Evolutionary conservation across 1,140 invertebrate species (phyloP), one percentile per base, ranked within the genome.

Genomic region (Teleopsis dalmanni): DNA sequence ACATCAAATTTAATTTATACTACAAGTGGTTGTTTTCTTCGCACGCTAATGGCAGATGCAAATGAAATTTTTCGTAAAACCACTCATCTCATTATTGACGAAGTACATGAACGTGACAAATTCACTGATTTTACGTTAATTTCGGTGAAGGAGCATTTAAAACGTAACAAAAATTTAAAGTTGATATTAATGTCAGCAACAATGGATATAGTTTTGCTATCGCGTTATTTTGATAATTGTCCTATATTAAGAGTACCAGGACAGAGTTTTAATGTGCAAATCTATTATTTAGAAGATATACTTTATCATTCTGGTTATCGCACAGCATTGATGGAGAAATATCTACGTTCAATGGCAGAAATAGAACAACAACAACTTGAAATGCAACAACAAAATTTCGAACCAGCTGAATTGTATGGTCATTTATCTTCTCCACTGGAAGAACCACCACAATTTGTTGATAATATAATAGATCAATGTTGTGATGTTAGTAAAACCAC

Each of bases 111-210:
- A 71, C 76, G 95, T 1, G 93, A 97, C 70, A 81, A 89, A 56
- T 86, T 92, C 60, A 85, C 87, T 41, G 95, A 98, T 72, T 97
- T 98, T 71, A 74, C 97, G 13, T 70, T 98, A 29, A 87, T 94
- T 43, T 83, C 88, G 13, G 64, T 97, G 8, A 81, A 85, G 46
- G 85, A 94, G 57, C 80, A 83, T 4, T 60, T 96, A 5, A 63
- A 76, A 1, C 79, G 83, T 14, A 84, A 82, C 57, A 79, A 80
- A 48, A 76, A 85, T 49, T 71, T 97, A 0, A 85, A 85, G 53
- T 54, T 98, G 0, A 78, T 98, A 38, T 75, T 98, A 1, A 98
- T 98, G 93, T 96, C 92, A n/a, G 94, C 95, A 6, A 90, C 91
- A 3, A 79, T 94, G 57, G 85, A 95, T 56, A 80, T 82, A 7